Conservation (phyloP, 2,888 invertebrate genomes). For the Lepas anatifera region DNA sequence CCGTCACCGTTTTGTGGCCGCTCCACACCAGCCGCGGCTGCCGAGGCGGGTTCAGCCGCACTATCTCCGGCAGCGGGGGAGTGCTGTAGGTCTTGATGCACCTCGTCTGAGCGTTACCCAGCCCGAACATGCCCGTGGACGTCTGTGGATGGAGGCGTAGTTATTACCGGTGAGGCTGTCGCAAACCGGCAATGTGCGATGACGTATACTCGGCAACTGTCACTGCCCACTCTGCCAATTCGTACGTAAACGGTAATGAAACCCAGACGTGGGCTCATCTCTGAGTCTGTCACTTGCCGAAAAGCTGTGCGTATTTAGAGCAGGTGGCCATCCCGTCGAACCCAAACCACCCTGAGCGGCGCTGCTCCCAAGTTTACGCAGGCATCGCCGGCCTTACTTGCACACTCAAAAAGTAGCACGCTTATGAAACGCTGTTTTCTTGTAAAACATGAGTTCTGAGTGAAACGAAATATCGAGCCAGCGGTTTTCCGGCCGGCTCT, state of each 20-base stretch:
- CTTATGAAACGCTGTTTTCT: too few relatives aligned
- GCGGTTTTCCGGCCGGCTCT: too few relatives aligned
- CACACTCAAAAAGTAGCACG: too few relatives aligned
- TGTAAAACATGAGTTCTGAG: too few relatives aligned
- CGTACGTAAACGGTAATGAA: background rate
- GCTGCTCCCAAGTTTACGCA: too few relatives aligned
- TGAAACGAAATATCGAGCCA: too few relatives aligned
- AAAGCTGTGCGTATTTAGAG: too few relatives aligned
- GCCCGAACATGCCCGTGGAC: conserved; percentile 82
- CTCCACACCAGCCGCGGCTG: conserved; percentile 92
- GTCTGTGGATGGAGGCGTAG: conserved; percentile 37
- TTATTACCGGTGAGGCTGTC: background rate
- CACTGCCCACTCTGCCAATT: background rate
- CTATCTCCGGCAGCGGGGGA: conserved; percentile 77
- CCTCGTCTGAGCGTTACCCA: conserved; percentile 92
- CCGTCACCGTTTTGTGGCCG: conserved; percentile 77
- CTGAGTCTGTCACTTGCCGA: too few relatives aligned
- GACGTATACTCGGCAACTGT: background rate
- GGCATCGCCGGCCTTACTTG: too few relatives aligned
- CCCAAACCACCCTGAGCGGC: too few relatives aligned
- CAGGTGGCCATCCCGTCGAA: too few relatives aligned
- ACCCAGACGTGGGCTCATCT: too few relatives aligned
- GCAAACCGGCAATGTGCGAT: background rate
- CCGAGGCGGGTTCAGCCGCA: conserved; percentile 72
- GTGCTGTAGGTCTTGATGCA: conserved; percentile 93